Percentiles rank a stretch among this genome's conserved stretches.
These are phyloP conservation scores for Ascaphus truei DNA, from an alignment of 2,113 vertebrate species.

Conservation along the genomic window DNA sequence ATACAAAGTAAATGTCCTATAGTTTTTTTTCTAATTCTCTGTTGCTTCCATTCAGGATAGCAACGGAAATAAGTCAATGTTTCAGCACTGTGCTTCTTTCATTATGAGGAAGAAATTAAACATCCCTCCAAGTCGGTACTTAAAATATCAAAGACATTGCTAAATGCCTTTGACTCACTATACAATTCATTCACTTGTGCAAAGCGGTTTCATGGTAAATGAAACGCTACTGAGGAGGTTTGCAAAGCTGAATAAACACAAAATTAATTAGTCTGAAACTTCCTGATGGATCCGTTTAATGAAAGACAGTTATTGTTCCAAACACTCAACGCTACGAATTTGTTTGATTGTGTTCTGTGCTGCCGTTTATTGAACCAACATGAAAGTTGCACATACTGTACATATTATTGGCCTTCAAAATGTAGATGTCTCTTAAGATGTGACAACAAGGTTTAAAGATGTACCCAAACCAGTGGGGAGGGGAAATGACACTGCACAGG, in stretches of 20 bases:
- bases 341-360: constrained; percentile 23
- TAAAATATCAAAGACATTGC: constrained; percentile 80
- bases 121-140: constrained; percentile 75
- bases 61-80: constrained; percentile 57
- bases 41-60: constrained; percentile 56
- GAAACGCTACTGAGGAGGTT: constrained; percentile 67
- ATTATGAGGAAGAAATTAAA: constrained; percentile 75
- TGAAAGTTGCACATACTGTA: not conserved
- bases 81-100: constrained; percentile 64
- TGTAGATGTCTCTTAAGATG: not conserved
- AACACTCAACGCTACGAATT: constrained; percentile 17
- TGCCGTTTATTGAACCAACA: constrained; percentile 18
- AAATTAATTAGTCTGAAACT: constrained; percentile 70
- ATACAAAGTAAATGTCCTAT: constrained; percentile 59
- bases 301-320: constrained; percentile 29
- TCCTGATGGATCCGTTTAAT: constrained; percentile 58
- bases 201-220: constrained; percentile 67
- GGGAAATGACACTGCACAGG: not conserved
- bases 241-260: constrained; percentile 70
- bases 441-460: not conserved
- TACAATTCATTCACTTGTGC: constrained; percentile 75
- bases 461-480: not conserved
- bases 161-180: constrained; percentile 77
- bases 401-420: not conserved
- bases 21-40: constrained; percentile 55